phyloP scores from a whole-genome alignment of 2,113 vertebrate species.

The Thomomys bottae region DNA sequence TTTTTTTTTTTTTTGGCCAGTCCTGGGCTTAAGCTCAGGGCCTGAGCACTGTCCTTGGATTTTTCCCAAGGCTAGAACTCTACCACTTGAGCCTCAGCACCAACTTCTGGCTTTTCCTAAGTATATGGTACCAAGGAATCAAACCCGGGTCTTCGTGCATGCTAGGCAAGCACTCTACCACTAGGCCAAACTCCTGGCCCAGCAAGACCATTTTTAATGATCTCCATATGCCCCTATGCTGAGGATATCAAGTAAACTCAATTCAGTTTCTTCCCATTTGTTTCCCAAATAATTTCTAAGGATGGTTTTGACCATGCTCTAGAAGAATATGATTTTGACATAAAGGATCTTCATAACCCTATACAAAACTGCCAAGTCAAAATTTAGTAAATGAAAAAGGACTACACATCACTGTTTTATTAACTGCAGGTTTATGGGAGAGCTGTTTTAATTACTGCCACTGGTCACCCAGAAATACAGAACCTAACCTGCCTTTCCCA shows the following conservation, averaged over 20 bases:
- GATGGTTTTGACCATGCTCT: neutral
- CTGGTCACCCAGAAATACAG: neutral
- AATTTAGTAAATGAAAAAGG: neutral
- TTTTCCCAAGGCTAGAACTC: too few relatives aligned
- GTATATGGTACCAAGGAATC: too few relatives aligned
- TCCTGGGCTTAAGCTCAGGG: too few relatives aligned
- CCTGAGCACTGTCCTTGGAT: too few relatives aligned
- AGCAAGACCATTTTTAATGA: neutral
- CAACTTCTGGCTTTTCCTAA: too few relatives aligned
- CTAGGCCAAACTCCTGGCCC: too few relatives aligned
- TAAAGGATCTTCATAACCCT: neutral
- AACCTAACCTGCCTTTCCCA: neutral
- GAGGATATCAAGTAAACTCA: too few relatives aligned
- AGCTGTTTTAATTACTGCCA: neutral
- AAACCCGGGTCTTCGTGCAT: too few relatives aligned
- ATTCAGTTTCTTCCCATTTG: neutral
- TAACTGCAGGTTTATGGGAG: neutral
- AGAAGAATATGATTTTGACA: neutral
- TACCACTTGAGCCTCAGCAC: too few relatives aligned
- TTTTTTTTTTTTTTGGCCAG: too few relatives aligned
- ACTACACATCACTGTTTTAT: neutral
- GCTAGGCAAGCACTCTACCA: too few relatives aligned
- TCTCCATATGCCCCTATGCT: neutral
- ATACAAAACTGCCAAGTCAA: slow-evolving; percentile 26
- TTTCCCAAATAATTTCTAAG: neutral